Percentiles rank a stretch among this genome's conserved stretches.
Evolutionary conservation across 2,797 vertebrate genomes (phyloP).

Genomic region (Anguilla marmorata): DNA sequence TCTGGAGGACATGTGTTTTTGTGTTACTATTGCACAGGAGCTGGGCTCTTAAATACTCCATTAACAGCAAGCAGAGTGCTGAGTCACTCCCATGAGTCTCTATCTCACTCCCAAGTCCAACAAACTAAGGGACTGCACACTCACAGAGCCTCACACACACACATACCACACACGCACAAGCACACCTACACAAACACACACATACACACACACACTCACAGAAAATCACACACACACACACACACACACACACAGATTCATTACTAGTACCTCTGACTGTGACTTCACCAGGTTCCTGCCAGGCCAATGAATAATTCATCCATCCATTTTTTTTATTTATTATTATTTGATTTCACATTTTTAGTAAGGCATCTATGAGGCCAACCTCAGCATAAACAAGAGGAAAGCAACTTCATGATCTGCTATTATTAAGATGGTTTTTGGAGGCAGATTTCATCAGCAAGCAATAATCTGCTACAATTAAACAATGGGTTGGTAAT

Average conservation of each 20-base stretch:
- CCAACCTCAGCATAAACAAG: neutral
- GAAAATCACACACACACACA: no score
- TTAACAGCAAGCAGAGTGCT: neutral
- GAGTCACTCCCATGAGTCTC: neutral
- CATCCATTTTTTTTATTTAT: neutral
- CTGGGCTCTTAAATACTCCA: neutral
- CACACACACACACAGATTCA: neutral
- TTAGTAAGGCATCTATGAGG: neutral
- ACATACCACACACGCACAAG: no score
- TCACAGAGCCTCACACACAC: no score
- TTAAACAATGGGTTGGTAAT: conserved; percentile 10
- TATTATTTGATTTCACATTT: neutral
- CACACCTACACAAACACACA: no score
- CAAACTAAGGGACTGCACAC: neutral
- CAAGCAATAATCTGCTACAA: neutral
- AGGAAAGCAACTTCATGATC: neutral
- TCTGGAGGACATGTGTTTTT: neutral
- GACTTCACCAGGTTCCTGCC: neutral
- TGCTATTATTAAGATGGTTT: neutral
- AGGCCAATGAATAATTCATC: neutral
- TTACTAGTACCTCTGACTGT: neutral
- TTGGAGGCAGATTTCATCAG: neutral
- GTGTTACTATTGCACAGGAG: neutral
- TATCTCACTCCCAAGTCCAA: neutral
- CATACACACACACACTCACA: neutral